These are phyloP conservation scores for Drosophila erecta DNA, from an alignment of 1,140 invertebrate species.

Conservation along the genomic window DNA sequence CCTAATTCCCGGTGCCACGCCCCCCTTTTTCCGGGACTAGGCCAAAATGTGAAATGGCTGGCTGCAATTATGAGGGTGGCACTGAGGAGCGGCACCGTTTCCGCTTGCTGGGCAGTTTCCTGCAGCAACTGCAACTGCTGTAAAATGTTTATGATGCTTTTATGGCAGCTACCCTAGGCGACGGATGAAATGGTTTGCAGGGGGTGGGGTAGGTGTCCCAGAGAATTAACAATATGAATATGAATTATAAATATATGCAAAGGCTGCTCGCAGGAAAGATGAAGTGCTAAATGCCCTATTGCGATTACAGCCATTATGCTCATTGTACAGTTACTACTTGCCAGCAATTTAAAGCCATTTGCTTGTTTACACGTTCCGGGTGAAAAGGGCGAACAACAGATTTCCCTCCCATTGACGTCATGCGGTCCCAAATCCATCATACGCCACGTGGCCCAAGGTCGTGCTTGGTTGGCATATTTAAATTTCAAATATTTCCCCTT, in stretches of 20 bases:
- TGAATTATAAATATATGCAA: slow-evolving; percentile 70
- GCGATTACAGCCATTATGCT: slow-evolving; percentile 63
- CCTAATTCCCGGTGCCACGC: slow-evolving; percentile 15
- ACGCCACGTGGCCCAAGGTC: slow-evolving; percentile 54
- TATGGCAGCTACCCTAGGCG: slow-evolving; percentile 56
- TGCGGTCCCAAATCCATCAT: slow-evolving; percentile 47
- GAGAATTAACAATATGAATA: slow-evolving; percentile 78
- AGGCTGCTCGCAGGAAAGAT: slow-evolving; percentile 27
- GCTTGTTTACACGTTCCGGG: slow-evolving; percentile 45
- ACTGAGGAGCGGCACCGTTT: slow-evolving; percentile 24
- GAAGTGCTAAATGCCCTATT: slow-evolving; percentile 78
- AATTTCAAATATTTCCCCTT: slow-evolving; percentile 59
- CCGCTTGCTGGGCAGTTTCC: slow-evolving; percentile 47
- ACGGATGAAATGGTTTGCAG: background rate
- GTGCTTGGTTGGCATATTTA: slow-evolving; percentile 56
- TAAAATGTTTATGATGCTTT: slow-evolving; percentile 83
- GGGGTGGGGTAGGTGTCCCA: slow-evolving; percentile 6
- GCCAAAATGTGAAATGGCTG: slow-evolving; percentile 55
- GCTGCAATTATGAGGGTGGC: slow-evolving; percentile 50
- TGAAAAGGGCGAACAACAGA: slow-evolving; percentile 1
- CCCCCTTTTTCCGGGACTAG: slow-evolving; percentile 30
- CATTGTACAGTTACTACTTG: slow-evolving; percentile 40
- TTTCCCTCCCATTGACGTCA: slow-evolving; percentile 42
- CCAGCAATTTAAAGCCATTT: slow-evolving; percentile 34
- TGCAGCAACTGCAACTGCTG: slow-evolving; percentile 76